Percentiles rank a stretch among this genome's conserved stretches.
These are phyloP conservation scores for Suillia variegata DNA, from an alignment of 2,888 invertebrate species.

Conservation along the genomic window DNA sequence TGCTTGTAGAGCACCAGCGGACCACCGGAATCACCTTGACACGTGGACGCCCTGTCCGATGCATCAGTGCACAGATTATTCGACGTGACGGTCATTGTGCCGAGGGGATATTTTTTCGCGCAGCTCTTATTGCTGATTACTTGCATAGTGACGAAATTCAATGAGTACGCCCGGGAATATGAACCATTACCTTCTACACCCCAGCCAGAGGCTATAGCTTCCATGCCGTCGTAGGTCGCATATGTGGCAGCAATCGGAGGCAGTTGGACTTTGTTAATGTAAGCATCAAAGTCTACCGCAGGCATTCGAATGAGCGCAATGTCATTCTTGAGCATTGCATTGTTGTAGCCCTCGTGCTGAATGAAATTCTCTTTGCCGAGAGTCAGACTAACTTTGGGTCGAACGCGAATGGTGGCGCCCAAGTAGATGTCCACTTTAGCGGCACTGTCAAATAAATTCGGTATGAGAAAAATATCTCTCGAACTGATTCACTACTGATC, in stretches of 20 bases:
- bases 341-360: slow-evolving; percentile 39
- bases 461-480: too few relatives aligned
- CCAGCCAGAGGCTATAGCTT: slow-evolving; percentile 58
- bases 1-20: slow-evolving; percentile 39
- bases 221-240: slow-evolving; percentile 33
- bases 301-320: slow-evolving; percentile 43
- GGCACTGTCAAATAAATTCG: too few relatives aligned
- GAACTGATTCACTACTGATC: too few relatives aligned
- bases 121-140: slow-evolving; percentile 52
- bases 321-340: slow-evolving; percentile 39
- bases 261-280: slow-evolving; percentile 38
- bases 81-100: slow-evolving; percentile 21
- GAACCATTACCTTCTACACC: slow-evolving; percentile 49
- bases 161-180: slow-evolving; percentile 37
- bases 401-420: slow-evolving; percentile 30
- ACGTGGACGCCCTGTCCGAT: slow-evolving; percentile 39
- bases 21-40: slow-evolving; percentile 55
- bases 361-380: slow-evolving; percentile 31
- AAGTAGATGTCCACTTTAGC: slow-evolving; percentile 39
- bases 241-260: slow-evolving; percentile 33
- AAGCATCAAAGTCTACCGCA: slow-evolving; percentile 27
- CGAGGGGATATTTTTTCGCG: slow-evolving; percentile 32
- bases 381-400: slow-evolving; percentile 10
- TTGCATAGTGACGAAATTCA: slow-evolving; percentile 48
- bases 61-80: slow-evolving; percentile 45